phyloP scores from a whole-genome alignment of 2,113 vertebrate species.

The Pseudonaja textilis region DNA sequence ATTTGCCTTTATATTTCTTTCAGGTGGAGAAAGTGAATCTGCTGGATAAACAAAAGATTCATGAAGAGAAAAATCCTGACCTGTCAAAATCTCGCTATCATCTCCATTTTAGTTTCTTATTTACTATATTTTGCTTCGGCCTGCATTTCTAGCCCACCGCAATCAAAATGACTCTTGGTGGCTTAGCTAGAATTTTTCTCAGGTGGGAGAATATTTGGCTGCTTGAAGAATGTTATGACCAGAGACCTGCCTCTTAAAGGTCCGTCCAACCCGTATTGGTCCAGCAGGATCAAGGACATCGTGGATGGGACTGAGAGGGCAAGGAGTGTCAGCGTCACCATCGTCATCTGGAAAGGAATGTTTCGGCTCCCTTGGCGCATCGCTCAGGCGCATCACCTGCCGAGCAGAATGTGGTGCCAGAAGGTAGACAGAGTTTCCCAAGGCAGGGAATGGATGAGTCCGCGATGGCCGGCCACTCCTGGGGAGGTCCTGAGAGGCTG shows the following conservation, averaged over 20 bases:
- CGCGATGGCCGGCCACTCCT: neutral
- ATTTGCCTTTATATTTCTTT: neutral
- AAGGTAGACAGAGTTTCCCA: neutral
- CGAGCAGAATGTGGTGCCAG: neutral
- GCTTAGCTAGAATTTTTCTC: neutral
- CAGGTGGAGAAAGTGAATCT: neutral
- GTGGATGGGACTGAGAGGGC: neutral
- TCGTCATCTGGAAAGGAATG: neutral
- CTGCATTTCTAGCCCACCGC: neutral
- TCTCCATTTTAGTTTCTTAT: neutral
- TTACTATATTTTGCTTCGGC: neutral
- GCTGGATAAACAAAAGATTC: neutral
- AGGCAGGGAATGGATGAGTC: neutral
- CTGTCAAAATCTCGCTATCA: neutral
- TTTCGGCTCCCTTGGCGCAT: neutral
- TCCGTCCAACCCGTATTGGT: neutral
- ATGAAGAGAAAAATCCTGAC: neutral
- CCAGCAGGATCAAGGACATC: neutral
- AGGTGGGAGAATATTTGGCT: neutral
- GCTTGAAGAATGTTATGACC: neutral
- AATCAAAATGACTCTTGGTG: neutral
- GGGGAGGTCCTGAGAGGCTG: neutral
- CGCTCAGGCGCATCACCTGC: neutral
- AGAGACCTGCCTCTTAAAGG: neutral
- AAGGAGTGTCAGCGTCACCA: fast-evolving